Conservation (phyloP, 2,888 invertebrate species). For the Drosophila niveifrons region DNA sequence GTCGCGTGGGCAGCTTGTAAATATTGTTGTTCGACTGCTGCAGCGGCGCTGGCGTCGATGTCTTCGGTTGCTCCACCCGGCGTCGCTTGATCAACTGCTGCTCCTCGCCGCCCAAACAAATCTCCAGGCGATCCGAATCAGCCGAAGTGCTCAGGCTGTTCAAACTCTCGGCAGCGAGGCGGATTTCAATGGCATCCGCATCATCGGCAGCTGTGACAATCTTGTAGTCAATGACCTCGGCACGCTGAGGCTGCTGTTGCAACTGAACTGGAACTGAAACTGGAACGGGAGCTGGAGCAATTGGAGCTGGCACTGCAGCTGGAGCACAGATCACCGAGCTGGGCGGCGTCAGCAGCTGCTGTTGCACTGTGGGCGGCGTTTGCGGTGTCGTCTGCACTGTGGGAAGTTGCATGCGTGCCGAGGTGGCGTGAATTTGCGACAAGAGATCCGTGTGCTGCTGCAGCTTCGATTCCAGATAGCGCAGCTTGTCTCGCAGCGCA, state of each 20-base stretch:
- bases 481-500: conserved; percentile 71
- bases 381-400: conserved; percentile 16
- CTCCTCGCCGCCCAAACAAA: conserved; percentile 67
- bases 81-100: conserved; percentile 62
- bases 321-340: conserved; percentile 60
- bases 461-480: conserved; percentile 71
- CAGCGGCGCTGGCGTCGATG: neutral
- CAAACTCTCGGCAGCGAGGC: conserved; percentile 70
- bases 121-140: conserved; percentile 80
- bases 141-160: conserved; percentile 75
- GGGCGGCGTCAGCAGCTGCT: conserved; percentile 58
- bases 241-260: conserved; percentile 14
- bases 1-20: conserved; percentile 40
- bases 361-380: conserved; percentile 31
- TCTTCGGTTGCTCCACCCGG: conserved; percentile 48
- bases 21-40: conserved; percentile 18
- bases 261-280: conserved; percentile 6
- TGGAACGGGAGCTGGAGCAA: conserved; percentile 36
- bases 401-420: conserved; percentile 60
- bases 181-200: conserved; percentile 77
- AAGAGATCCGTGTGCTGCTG: conserved; percentile 72
- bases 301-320: conserved; percentile 9
- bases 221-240: conserved; percentile 72
- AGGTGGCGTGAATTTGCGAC: conserved; percentile 71
- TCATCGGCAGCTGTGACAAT: conserved; percentile 73